phyloP scores from a whole-genome alignment of 2,888 invertebrate genomes.

The Taphrorychus bicolor region DNA sequence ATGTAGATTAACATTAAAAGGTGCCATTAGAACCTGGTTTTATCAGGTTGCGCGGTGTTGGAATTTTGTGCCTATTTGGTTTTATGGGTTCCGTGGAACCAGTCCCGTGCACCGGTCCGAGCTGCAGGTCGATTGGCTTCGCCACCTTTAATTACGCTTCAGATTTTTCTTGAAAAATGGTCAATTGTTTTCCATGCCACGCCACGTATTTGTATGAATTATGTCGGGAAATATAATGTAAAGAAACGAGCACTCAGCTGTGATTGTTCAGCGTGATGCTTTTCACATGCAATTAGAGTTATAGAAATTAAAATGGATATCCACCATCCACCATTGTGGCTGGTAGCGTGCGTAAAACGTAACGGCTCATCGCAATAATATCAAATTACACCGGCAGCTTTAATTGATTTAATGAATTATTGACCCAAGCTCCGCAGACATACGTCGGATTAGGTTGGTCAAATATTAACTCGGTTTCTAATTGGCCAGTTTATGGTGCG shows the following conservation, averaged over 20 bases:
- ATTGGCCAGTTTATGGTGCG: slow-evolving; percentile 3
- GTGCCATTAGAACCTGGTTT: slow-evolving; percentile 34
- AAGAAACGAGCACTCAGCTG: background rate
- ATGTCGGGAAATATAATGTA: background rate
- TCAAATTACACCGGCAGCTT: background rate
- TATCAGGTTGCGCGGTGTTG: slow-evolving; percentile 24
- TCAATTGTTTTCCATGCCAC: background rate
- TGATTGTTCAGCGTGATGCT: background rate
- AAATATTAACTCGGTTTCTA: slow-evolving; percentile 7
- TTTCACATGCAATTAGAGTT: slow-evolving; percentile 6
- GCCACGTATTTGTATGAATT: background rate
- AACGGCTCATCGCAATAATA: slow-evolving; percentile 11
- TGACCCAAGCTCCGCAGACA: background rate
- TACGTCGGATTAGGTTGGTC: background rate
- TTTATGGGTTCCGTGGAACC: slow-evolving; percentile 35
- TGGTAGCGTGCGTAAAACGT: slow-evolving; percentile 8
- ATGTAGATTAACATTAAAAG: slow-evolving; percentile 37
- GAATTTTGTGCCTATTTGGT: slow-evolving; percentile 33
- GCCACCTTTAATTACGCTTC: background rate
- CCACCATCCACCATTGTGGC: background rate
- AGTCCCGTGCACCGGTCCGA: too few species aligned
- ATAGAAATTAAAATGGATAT: slow-evolving; percentile 3
- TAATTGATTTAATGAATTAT: slow-evolving; percentile 9
- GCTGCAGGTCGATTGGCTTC: background rate
- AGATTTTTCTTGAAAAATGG: background rate